Percentiles rank a stretch among this genome's conserved stretches.
These are phyloP conservation scores for Spisula solida DNA, from an alignment of 2,888 invertebrate species.

Conservation along the genomic window DNA sequence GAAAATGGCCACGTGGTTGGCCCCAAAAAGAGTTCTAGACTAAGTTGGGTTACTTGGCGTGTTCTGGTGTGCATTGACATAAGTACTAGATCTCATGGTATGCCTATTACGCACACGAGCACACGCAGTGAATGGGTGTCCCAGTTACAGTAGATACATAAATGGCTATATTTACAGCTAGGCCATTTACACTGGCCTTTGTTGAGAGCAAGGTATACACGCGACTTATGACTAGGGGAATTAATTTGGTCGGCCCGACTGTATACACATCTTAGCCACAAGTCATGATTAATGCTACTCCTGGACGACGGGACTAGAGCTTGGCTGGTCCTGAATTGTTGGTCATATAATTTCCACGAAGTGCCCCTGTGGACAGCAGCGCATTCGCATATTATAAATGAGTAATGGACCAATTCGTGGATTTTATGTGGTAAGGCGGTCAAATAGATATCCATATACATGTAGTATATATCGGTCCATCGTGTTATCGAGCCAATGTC, in stretches of 20 bases:
- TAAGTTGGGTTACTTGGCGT: background rate
- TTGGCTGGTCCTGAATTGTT: too few species aligned
- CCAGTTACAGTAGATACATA: constrained; percentile 38
- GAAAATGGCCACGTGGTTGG: background rate
- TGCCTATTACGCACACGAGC: background rate
- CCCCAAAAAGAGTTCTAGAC: background rate
- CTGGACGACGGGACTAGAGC: constrained; percentile 31
- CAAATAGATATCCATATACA: too few species aligned
- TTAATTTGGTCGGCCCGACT: background rate
- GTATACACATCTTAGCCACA: constrained; percentile 55
- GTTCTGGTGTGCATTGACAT: too few species aligned
- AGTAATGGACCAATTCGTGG: constrained; percentile 48
- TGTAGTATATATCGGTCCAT: constrained; percentile 62
- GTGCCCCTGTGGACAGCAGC: constrained; percentile 45
- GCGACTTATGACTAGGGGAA: background rate
- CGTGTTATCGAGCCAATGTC: constrained; percentile 47
- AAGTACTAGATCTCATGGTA: background rate
- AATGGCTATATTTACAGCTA: constrained; percentile 46
- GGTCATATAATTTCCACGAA: constrained; percentile 54
- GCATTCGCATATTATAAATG: constrained; percentile 49
- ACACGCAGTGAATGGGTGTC: too few species aligned
- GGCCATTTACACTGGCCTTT: constrained; percentile 51
- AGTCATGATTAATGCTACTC: constrained; percentile 46
- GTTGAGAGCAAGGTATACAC: constrained; percentile 45
- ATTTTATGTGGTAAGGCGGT: too few species aligned